Percentiles rank a stretch among this genome's conserved stretches.
phyloP scores from a whole-genome alignment of 30 jellyfish, hydroid and myxozoan species.

The Cassiopea andromeda region DNA sequence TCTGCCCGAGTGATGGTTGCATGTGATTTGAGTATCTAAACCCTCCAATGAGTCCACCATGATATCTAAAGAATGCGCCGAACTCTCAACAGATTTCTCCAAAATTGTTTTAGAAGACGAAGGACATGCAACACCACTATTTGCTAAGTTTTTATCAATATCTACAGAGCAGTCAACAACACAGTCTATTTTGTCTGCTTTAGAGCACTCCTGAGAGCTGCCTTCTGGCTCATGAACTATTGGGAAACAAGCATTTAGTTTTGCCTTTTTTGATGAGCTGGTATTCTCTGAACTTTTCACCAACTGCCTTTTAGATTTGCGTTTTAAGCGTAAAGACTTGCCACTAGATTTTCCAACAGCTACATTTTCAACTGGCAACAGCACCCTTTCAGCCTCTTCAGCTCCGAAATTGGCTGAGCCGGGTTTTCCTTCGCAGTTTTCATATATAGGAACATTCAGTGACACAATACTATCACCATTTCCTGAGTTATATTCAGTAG shows the following conservation, averaged over 20 bases:
- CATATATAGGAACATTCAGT: background rate
- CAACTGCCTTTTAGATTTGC: background rate
- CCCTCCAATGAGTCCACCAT: background rate
- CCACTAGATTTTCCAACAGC: background rate
- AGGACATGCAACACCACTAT: background rate
- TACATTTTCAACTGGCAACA: background rate
- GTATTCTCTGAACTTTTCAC: background rate
- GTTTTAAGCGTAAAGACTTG: background rate
- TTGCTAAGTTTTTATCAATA: background rate
- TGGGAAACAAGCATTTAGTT: background rate
- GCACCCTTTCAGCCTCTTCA: background rate
- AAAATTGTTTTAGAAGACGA: background rate
- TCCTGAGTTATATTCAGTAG: background rate
- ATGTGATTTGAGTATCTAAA: background rate
- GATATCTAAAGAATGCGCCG: background rate
- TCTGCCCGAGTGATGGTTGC: background rate
- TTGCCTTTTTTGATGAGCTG: background rate
- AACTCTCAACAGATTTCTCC: background rate
- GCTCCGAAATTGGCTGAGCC: background rate
- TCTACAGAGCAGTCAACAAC: background rate
- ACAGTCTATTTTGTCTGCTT: background rate
- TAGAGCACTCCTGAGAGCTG: background rate
- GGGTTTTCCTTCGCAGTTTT: background rate
- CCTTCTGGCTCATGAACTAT: background rate
- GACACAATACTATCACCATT: background rate